Conservation (phyloP, 2,113 vertebrate species). For the Sceloporus undulatus region DNA sequence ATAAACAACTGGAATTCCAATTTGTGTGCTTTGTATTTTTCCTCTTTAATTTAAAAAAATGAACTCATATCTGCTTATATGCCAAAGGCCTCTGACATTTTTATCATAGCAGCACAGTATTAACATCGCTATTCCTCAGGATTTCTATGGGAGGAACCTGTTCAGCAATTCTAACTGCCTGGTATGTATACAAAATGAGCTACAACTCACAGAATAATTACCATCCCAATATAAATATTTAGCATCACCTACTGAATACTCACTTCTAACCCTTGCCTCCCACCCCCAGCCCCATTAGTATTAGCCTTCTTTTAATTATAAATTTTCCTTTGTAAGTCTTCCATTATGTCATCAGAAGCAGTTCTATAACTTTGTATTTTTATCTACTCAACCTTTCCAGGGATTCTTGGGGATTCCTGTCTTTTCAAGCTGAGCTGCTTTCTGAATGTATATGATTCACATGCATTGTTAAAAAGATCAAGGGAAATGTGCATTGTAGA, state of each 20-base stretch:
- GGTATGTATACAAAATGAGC: background rate
- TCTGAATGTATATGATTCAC: background rate
- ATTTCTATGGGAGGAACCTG: background rate
- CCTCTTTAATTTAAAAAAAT: background rate
- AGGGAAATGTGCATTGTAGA: background rate
- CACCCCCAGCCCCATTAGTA: no score
- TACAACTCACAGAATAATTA: background rate
- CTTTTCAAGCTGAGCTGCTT: rapidly evolving
- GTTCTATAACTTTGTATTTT: background rate
- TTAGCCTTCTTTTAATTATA: background rate
- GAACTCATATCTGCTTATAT: background rate
- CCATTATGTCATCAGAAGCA: slow-evolving; percentile 7
- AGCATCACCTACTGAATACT: background rate
- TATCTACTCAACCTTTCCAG: background rate
- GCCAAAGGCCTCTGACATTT: background rate
- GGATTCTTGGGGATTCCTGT: background rate
- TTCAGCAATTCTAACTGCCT: background rate
- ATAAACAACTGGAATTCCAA: background rate
- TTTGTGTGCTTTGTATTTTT: background rate
- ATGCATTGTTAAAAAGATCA: background rate
- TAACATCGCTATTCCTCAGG: background rate
- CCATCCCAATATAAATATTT: background rate
- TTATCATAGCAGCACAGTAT: background rate
- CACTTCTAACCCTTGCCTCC: background rate
- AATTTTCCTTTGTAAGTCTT: background rate